Base-by-base conservation (phyloP, 2,888 invertebrate genomes). In the Gnatocerus cornutus region DNA sequence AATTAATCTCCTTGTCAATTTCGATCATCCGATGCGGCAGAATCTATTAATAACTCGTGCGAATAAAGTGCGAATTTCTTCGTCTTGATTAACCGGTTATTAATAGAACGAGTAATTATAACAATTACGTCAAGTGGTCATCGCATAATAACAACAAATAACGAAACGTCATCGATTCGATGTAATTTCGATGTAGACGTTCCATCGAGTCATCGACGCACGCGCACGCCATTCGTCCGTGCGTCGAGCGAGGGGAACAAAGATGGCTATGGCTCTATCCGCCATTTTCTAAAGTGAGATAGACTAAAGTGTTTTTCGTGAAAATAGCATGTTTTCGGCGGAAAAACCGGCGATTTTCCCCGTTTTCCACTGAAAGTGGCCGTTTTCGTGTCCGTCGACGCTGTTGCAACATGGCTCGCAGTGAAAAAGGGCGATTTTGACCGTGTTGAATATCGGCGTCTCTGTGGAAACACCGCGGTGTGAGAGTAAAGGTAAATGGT, bases 261-360 rank as follows among this genome's bases (percentile, higher is more conserved):
- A 85, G 85, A 85, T 84, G 85, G 84, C 85, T 83, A 84, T 82
- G 84, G 78, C 75, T 82, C 82, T 80, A 81, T 84, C 84, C 81
- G 84, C 85, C 85, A 85, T 85, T 84, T 85, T 85, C 83, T 85
- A 85, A 85, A 85, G 85, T 83, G 85, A 85, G 85, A 85, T 81
- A 84, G 85, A 85, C 80, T 78, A 79, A 81, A 80, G 80, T 81
- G 82, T 83, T 84, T 84, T 84, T 80, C 75, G 77, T 67, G 74
- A 71, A 74, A 77, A 75, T 77, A 73, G 64, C 68, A 62, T 65
- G 73, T 70, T 74, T 74, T 71, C 27, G 10, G 50, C 33, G 50
- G 65, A 68, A 73, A 73, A 72, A 48, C 46, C 46, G 53, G 16
- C 33, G 14, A 69, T 71, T 74, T 72, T 56, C 16, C 13, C n/a